phyloP scores from a whole-genome alignment of 1,140 invertebrate species.

The Leptinotarsa texana region DNA sequence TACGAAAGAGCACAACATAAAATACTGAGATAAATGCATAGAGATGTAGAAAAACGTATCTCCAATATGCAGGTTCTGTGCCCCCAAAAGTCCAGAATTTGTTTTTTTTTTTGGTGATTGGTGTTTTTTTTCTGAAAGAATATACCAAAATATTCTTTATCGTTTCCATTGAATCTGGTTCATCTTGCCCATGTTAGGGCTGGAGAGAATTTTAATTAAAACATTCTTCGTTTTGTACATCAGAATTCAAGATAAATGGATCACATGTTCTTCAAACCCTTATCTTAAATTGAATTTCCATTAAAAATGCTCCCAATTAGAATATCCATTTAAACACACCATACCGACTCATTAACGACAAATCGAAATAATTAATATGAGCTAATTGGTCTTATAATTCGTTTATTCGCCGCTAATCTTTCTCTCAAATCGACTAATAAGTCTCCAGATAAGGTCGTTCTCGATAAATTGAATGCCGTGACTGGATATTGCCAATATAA shows the following conservation, averaged over 20 bases:
- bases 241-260: neutral
- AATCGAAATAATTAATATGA: conserved; percentile 9
- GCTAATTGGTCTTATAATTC: conserved; percentile 4
- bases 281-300: neutral
- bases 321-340: neutral
- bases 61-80: too few relatives aligned
- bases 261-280: neutral
- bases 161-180: too few relatives aligned
- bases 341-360: neutral
- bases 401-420: conserved; percentile 5
- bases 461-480: conserved; percentile 1
- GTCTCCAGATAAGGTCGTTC: conserved; percentile 5
- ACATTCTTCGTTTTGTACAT: neutral
- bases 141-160: too few relatives aligned
- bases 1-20: too few relatives aligned
- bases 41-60: too few relatives aligned
- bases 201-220: too few relatives aligned
- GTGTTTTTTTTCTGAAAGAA: too few relatives aligned
- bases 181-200: too few relatives aligned
- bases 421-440: conserved; percentile 1
- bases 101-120: too few relatives aligned
- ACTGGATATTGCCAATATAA: conserved; percentile 28
- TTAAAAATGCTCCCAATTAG: neutral
- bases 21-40: too few relatives aligned
- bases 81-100: too few relatives aligned